These are phyloP conservation scores for Fratercula arctica DNA, from an alignment of 2,797 vertebrate species.

Conservation along the genomic window DNA sequence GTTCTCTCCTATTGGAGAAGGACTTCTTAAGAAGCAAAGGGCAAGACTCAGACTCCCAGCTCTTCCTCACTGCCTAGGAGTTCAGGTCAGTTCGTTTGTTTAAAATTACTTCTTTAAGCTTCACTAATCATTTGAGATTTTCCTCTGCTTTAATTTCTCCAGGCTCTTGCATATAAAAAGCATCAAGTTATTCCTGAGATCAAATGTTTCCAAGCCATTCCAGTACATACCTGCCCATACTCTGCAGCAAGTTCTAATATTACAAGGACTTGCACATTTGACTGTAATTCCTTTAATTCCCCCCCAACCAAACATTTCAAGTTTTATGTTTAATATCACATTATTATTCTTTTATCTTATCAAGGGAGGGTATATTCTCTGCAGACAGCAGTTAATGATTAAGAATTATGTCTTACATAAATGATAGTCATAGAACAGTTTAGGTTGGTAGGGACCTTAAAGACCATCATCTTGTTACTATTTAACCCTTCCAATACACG, in stretches of 20 bases:
- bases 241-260: neutral
- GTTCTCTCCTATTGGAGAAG: neutral
- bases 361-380: neutral
- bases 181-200: neutral
- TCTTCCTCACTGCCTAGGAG: neutral
- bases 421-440: neutral
- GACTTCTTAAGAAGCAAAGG: neutral
- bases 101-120: neutral
- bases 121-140: neutral
- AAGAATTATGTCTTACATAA: neutral
- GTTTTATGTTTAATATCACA: neutral
- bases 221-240: neutral
- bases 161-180: neutral
- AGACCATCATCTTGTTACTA: neutral
- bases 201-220: neutral
- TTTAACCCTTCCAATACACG: neutral
- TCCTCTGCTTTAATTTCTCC: neutral
- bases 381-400: neutral
- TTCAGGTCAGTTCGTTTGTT: neutral
- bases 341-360: neutral
- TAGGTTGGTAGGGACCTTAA: neutral
- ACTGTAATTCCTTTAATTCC: neutral
- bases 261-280: neutral
- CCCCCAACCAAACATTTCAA: neutral
- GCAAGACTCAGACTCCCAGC: neutral